A percentile compares a stretch with the other conserved stretches of the same genome.
Evolutionary conservation across 1,140 invertebrate genomes (phyloP).

Genomic region (Bombyx mori): DNA sequence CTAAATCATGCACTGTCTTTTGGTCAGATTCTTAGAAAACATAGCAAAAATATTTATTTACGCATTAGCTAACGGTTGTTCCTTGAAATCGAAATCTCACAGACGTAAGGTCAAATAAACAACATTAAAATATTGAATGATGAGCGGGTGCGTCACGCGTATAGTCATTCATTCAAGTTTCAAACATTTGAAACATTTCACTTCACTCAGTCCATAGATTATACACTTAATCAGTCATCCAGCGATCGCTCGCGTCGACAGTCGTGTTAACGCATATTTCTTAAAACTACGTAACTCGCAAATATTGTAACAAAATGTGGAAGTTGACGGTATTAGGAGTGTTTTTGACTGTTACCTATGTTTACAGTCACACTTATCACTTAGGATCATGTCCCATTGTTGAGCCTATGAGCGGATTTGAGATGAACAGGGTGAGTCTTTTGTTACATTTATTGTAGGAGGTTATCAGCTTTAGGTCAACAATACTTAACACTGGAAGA

Average conservation of each 20-base stretch:
- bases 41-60: too few relatives aligned
- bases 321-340: slow-evolving; percentile 25
- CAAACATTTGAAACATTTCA: neutral
- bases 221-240: too few relatives aligned
- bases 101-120: slow-evolving; percentile 2
- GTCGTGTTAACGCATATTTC: neutral
- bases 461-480: too few relatives aligned
- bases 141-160: neutral
- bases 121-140: neutral
- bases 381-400: slow-evolving; percentile 82
- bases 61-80: neutral
- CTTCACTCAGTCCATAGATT: too few relatives aligned
- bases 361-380: slow-evolving; percentile 76
- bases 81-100: neutral
- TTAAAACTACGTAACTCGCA: neutral
- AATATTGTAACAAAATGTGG: slow-evolving; percentile 25
- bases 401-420: slow-evolving; percentile 78
- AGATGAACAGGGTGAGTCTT: slow-evolving; percentile 78
- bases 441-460: neutral
- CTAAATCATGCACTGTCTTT: too few relatives aligned
- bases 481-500: too few relatives aligned
- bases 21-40: too few relatives aligned
- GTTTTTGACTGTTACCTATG: slow-evolving; percentile 36
- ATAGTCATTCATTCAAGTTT: too few relatives aligned
- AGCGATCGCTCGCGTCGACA: neutral